A percentile compares a stretch with the other conserved stretches of the same genome.
phyloP scores from a whole-genome alignment of 2,797 vertebrate species.

The Sciaenops ocellatus region DNA sequence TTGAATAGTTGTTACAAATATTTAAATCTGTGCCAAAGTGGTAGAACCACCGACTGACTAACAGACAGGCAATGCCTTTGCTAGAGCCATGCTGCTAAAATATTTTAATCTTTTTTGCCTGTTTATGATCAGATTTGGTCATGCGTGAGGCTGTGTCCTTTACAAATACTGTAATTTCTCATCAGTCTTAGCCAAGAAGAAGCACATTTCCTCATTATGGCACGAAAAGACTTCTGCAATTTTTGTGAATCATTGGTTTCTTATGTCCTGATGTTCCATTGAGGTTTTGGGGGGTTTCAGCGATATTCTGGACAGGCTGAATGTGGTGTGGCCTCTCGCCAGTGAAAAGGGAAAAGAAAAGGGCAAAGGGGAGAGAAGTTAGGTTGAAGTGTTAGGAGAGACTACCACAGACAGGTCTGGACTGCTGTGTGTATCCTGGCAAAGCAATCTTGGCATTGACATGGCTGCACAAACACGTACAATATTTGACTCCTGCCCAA shows the following conservation, averaged over 20 bases:
- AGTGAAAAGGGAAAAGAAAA: constrained; percentile 37
- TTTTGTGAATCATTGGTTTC: constrained; percentile 65
- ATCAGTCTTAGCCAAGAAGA: constrained; percentile 16
- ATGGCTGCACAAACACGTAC: constrained; percentile 57
- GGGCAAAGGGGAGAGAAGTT: constrained; percentile 27
- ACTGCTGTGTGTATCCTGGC: constrained; percentile 68
- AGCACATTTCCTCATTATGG: constrained; percentile 40
- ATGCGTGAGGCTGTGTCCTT: constrained; percentile 2
- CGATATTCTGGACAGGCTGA: constrained; percentile 57
- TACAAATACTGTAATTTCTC: constrained; percentile 15
- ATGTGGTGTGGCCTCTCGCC: constrained; percentile 67
- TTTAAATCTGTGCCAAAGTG: background rate
- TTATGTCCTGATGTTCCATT: constrained; percentile 48
- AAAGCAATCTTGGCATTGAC: constrained; percentile 58
- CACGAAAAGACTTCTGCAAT: constrained; percentile 41
- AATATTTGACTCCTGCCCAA: constrained; percentile 54
- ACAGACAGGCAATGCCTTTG: background rate
- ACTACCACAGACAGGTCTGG: constrained; percentile 53
- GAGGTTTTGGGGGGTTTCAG: constrained; percentile 68
- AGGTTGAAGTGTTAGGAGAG: constrained; percentile 29
- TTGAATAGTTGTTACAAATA: background rate
- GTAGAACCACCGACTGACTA: background rate
- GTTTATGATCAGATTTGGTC: constrained; percentile 7
- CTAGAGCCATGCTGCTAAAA: constrained; percentile 4
- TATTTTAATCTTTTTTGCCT: background rate